Conservation (phyloP, 1,140 invertebrate species). For the Ditylenchus dipsaci region DNA sequence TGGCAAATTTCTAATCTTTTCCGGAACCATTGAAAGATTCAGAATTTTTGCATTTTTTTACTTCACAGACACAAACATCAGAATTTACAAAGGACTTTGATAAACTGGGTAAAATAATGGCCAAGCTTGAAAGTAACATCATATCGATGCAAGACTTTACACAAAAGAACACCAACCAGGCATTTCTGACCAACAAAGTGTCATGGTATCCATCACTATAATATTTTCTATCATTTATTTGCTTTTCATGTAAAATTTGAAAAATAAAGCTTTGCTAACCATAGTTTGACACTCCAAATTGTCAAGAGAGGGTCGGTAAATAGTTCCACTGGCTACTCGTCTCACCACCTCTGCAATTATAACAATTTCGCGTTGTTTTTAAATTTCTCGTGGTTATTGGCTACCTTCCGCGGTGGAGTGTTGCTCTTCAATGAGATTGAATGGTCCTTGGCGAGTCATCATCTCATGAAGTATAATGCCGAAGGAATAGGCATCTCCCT, state of each 20-base stretch:
- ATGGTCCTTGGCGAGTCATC: constrained; percentile 69
- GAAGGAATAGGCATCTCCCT: constrained; percentile 85
- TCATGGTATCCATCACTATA: constrained; percentile 44
- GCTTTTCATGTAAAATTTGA: too few species aligned
- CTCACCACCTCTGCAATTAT: constrained; percentile 24
- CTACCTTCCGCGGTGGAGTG: background rate
- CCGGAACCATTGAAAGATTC: too few species aligned
- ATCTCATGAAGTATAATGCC: constrained; percentile 83
- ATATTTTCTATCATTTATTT: too few species aligned
- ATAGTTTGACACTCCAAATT: constrained; percentile 48
- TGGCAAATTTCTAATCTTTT: too few species aligned
- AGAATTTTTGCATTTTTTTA: too few species aligned
- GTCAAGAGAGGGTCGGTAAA: constrained; percentile 36
- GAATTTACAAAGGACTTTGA: too few species aligned
- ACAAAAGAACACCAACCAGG: constrained; percentile 36
- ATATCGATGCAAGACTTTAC: too few species aligned
- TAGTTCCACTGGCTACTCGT: constrained; percentile 19
- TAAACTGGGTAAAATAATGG: too few species aligned
- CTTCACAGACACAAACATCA: too few species aligned
- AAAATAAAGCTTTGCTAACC: too few species aligned
- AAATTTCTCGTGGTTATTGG: background rate
- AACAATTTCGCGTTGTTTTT: background rate
- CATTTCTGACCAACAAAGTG: constrained; percentile 59
- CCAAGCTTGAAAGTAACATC: too few species aligned
- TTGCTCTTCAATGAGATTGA: constrained; percentile 26